Conservation (phyloP, 2,113 vertebrate species). For the Platycercus adscitus region DNA sequence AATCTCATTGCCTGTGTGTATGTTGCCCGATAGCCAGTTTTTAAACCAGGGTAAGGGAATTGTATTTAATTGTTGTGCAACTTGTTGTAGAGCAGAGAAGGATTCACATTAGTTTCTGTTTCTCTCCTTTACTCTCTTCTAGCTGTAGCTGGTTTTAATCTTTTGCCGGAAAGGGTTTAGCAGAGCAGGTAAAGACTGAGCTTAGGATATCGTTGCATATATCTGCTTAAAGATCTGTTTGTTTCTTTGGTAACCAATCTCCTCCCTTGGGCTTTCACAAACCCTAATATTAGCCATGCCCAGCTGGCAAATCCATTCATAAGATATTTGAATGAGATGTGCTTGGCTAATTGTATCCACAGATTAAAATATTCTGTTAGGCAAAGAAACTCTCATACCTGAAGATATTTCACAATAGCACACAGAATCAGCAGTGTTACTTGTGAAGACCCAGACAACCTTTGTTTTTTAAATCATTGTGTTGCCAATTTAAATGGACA, state of each 20-base stretch:
- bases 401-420: background rate
- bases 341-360: constrained; percentile 15
- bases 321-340: background rate
- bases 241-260: constrained; percentile 64
- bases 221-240: constrained; percentile 46
- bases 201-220: background rate
- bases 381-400: background rate
- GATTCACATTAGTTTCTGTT: background rate
- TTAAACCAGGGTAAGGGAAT: background rate
- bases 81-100: background rate
- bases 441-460: background rate
- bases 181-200: constrained; percentile 18
- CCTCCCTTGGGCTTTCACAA: constrained; percentile 34
- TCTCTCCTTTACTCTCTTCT: background rate
- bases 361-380: constrained; percentile 26
- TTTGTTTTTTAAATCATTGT: background rate
- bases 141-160: background rate
- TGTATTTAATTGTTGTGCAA: background rate
- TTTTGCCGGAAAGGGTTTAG: constrained; percentile 5
- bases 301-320: constrained; percentile 62
- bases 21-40: background rate
- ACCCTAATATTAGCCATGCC: constrained; percentile 35
- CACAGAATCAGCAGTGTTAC: background rate
- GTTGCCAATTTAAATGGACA: background rate
- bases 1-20: background rate